Evolutionary conservation across 1,140 invertebrate species (phyloP).

Genomic region (Nasonia vitripennis): DNA sequence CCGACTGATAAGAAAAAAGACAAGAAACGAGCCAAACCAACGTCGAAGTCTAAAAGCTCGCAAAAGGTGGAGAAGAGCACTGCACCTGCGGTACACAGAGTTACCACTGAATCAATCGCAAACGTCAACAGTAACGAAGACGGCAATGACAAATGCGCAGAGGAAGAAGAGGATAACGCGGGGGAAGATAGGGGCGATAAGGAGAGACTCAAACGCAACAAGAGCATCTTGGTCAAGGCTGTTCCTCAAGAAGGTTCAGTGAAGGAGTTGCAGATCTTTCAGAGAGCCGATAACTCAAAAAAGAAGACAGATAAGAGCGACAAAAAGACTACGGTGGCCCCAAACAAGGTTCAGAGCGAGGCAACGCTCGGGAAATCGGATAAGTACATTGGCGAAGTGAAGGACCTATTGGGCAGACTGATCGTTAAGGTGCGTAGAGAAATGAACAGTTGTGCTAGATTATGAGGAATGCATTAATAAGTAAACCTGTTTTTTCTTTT

Average conservation of each 20-base stretch:
- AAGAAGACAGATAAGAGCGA: not conserved
- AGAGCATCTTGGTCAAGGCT: not conserved
- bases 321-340: not conserved
- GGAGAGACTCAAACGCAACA: not conserved
- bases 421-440: constrained; percentile 27
- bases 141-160: not conserved
- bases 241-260: not conserved
- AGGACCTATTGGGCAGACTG: constrained; percentile 17
- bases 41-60: not conserved
- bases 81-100: not conserved
- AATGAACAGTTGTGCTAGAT: not conserved
- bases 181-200: not conserved
- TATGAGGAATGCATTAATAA: not conserved
- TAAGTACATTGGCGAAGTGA: not conserved
- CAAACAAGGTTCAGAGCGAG: not conserved
- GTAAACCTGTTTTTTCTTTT: not conserved
- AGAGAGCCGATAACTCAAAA: not conserved
- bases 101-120: not conserved
- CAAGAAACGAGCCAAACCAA: not conserved
- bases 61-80: not conserved
- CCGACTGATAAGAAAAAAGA: too few relatives aligned
- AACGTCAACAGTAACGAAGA: not conserved
- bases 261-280: not conserved
- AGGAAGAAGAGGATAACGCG: not conserved
- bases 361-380: not conserved